Conservation (phyloP, 2,888 invertebrate genomes). For the Volucella bombylans region DNA sequence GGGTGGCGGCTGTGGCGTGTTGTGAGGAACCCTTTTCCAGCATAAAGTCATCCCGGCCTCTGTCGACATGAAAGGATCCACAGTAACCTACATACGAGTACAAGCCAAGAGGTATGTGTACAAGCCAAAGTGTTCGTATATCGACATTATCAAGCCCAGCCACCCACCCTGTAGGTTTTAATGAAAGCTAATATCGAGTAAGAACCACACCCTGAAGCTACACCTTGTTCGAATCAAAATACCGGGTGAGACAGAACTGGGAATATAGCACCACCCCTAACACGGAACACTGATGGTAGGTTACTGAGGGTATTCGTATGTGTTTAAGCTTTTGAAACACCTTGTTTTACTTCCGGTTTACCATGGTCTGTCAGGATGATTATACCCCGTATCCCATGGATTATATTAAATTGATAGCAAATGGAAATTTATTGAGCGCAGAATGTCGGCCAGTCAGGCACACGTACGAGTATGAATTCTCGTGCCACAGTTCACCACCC, state of each 20-base stretch:
- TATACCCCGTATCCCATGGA: slow-evolving; percentile 10
- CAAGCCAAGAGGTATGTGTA: no score
- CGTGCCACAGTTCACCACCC: background rate
- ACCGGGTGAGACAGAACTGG: slow-evolving; percentile 7
- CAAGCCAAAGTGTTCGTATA: background rate
- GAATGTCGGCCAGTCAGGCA: slow-evolving; percentile 21
- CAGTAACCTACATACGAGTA: slow-evolving; percentile 36
- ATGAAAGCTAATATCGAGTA: slow-evolving; percentile 51
- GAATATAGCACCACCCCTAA: background rate
- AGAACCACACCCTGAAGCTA: slow-evolving; percentile 32
- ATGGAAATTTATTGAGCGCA: slow-evolving; percentile 33
- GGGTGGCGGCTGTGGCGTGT: background rate
- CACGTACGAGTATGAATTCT: background rate
- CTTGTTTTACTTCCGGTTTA: background rate
- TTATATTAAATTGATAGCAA: slow-evolving; percentile 47
- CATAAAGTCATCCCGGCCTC: background rate
- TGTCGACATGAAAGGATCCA: background rate
- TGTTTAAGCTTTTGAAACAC: background rate
- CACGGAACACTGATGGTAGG: background rate
- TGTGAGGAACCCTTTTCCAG: background rate
- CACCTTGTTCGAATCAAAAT: slow-evolving; percentile 19
- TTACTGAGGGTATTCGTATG: background rate
- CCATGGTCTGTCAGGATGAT: background rate
- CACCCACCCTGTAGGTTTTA: slow-evolving; percentile 11
- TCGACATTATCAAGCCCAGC: background rate